A percentile compares a stretch with the other conserved stretches of the same genome.
These are phyloP conservation scores for Mythimna lalbum DNA, from an alignment of 2,888 invertebrate species.

Conservation along the genomic window DNA sequence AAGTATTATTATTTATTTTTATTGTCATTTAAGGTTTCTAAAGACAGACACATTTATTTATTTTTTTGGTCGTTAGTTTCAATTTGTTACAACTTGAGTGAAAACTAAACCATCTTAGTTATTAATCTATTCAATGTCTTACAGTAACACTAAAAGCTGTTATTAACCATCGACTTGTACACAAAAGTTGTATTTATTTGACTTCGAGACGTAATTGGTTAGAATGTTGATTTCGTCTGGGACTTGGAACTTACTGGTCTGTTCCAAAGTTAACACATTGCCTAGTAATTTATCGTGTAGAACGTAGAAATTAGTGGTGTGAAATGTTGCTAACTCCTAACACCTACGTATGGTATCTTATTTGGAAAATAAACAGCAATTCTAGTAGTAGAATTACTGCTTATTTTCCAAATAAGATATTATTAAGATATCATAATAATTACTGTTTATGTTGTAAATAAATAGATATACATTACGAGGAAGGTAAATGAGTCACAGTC, in stretches of 20 bases:
- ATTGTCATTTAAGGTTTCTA: slow-evolving; percentile 10
- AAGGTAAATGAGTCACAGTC: slow-evolving; percentile 37
- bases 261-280: slow-evolving; percentile 66
- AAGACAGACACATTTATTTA: background rate
- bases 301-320: slow-evolving; percentile 39
- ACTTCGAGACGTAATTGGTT: slow-evolving; percentile 63
- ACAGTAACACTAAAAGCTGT: background rate
- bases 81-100: slow-evolving; percentile 22
- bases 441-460: slow-evolving; percentile 8
- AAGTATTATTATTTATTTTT: slow-evolving; percentile 13
- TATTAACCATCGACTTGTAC: slow-evolving; percentile 4
- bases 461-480: background rate
- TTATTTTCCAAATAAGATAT: slow-evolving; percentile 23
- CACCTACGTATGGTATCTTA: too few species aligned
- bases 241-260: slow-evolving; percentile 60
- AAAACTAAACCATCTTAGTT: background rate
- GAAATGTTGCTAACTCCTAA: slow-evolving; percentile 23
- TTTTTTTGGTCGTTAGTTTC: too few species aligned
- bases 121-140: slow-evolving; percentile 4
- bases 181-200: slow-evolving; percentile 62
- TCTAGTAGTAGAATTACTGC: slow-evolving; percentile 30
- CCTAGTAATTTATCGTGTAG: slow-evolving; percentile 60
- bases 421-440: background rate
- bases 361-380: too few species aligned
- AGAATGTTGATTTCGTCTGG: slow-evolving; percentile 71